Percentiles rank a stretch among this genome's conserved stretches.
Evolutionary conservation across 2,888 invertebrate species (phyloP).

Genomic region (Dicyrtomina minuta): DNA sequence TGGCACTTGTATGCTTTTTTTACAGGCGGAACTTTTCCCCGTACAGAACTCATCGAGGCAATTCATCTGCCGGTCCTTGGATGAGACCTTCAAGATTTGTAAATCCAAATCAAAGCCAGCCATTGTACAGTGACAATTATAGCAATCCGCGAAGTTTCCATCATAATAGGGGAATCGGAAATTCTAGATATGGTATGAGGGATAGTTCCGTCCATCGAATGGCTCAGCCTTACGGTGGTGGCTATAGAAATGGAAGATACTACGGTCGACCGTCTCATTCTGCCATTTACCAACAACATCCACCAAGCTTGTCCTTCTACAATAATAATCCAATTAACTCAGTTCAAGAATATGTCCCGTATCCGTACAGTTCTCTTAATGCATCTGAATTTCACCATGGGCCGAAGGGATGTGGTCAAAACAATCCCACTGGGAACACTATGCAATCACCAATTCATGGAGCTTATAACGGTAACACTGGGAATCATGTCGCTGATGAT

Average conservation of each 20-base stretch:
- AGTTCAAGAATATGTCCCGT: slow-evolving; percentile 6
- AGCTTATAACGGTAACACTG: too few species aligned
- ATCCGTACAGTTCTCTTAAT: neutral
- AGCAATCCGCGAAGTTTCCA: too few species aligned
- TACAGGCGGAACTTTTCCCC: too few species aligned
- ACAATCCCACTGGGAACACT: too few species aligned
- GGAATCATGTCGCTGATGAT: too few species aligned
- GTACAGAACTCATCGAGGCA: too few species aligned
- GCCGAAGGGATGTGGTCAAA: too few species aligned
- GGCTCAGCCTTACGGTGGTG: neutral
- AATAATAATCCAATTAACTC: neutral
- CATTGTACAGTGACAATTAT: too few species aligned
- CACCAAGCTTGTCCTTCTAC: neutral
- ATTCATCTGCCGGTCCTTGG: too few species aligned
- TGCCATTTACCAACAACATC: neutral
- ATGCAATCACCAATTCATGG: too few species aligned
- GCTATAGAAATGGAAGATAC: neutral
- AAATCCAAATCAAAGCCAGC: slow-evolving; percentile 14
- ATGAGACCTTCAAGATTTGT: slow-evolving; percentile 17
- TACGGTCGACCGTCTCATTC: neutral
- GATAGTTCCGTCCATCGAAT: neutral
- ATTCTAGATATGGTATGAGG: neutral
- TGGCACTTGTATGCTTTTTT: too few species aligned
- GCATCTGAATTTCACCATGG: neutral
- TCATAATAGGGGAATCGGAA: slow-evolving; percentile 1